Conservation (phyloP, 2,888 invertebrate species). For the Synergus itoensis region DNA sequence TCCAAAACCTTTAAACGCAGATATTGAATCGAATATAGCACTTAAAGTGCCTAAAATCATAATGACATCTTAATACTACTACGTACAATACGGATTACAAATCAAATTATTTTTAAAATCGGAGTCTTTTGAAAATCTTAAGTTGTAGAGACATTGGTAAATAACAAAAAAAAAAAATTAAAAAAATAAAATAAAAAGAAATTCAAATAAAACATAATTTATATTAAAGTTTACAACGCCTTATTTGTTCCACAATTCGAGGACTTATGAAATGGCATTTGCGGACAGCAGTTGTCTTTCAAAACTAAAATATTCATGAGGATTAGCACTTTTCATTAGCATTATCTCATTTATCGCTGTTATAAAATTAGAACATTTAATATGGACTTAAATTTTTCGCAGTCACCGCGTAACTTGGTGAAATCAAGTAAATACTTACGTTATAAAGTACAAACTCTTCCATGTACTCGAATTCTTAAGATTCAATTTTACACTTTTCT, state of each 20-base stretch:
- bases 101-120: not conserved
- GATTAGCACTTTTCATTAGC: constrained; percentile 35
- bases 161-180: constrained; percentile 2
- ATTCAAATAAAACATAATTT: constrained; percentile 9
- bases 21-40: constrained; percentile 20
- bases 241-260: not conserved
- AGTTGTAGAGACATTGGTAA: constrained; percentile 6
- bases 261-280: constrained; percentile 3
- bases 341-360: constrained; percentile 27
- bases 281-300: constrained; percentile 3
- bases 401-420: not conserved
- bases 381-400: constrained; percentile 8
- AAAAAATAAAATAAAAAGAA: not conserved
- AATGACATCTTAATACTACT: constrained; percentile 32
- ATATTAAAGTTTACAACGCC: constrained; percentile 16
- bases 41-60: constrained; percentile 7
- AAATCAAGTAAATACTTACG: constrained; percentile 26
- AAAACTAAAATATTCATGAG: constrained; percentile 21
- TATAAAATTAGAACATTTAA: constrained; percentile 26
- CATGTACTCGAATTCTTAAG: constrained; percentile 5
- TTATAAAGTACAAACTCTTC: constrained; percentile 21
- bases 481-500: not conserved
- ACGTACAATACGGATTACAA: constrained; percentile 17
- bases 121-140: not conserved
- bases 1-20: not conserved